These are phyloP conservation scores for Alaudala cheleensis DNA, from an alignment of 2,113 vertebrate species.

Conservation along the genomic window DNA sequence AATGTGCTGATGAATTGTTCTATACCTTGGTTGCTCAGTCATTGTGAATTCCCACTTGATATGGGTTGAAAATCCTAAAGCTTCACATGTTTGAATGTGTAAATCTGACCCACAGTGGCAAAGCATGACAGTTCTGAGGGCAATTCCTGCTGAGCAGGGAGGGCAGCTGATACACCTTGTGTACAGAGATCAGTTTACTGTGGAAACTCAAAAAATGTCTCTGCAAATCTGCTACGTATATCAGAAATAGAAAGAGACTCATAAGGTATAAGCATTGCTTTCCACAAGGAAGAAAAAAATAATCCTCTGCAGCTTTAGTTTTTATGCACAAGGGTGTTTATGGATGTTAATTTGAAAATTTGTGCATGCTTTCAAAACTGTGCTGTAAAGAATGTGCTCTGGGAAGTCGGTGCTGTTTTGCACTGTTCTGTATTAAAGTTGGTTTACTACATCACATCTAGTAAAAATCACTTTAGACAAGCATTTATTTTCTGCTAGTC, in stretches of 20 bases:
- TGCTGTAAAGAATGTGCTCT: background rate
- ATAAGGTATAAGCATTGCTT: background rate
- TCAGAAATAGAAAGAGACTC: background rate
- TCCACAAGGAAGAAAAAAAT: background rate
- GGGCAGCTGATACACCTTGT: background rate
- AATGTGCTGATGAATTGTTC: background rate
- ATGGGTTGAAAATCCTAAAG: background rate
- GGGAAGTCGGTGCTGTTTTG: background rate
- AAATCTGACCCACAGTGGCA: background rate
- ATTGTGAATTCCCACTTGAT: background rate
- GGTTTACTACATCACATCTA: slow-evolving; percentile 15
- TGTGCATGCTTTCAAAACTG: background rate
- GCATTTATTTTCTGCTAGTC: background rate
- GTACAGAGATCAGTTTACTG: background rate
- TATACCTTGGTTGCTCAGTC: background rate
- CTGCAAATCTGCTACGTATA: background rate
- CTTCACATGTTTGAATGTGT: background rate
- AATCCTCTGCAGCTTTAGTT: background rate
- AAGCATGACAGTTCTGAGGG: background rate
- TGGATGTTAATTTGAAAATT: slow-evolving; percentile 32
- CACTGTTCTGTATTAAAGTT: background rate
- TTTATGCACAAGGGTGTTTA: background rate
- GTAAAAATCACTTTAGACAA: background rate
- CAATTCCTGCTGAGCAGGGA: background rate
- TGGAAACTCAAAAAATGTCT: background rate